phyloP scores from a whole-genome alignment of 2,888 invertebrate species.

The Eudiplozoon nipponicum region DNA sequence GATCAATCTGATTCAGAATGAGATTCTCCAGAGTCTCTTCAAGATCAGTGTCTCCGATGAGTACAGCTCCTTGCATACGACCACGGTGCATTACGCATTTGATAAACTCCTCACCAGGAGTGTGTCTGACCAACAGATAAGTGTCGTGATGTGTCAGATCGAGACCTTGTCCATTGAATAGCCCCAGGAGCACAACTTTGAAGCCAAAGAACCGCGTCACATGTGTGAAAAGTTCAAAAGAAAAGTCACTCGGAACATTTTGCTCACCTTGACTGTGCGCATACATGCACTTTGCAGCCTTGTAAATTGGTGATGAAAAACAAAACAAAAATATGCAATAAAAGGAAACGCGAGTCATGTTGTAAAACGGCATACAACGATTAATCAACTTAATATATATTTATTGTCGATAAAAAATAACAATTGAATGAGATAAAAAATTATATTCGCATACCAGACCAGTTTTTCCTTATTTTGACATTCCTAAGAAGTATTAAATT shows the following conservation, averaged over 20 bases:
- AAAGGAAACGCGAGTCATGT: too few species aligned
- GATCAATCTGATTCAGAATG: slow-evolving; percentile 63
- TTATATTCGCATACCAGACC: too few species aligned
- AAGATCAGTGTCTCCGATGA: slow-evolving; percentile 77
- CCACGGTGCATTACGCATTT: slow-evolving; percentile 56
- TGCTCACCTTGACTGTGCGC: slow-evolving; percentile 20
- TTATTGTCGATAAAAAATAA: too few species aligned
- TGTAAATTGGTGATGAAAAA: slow-evolving; percentile 33
- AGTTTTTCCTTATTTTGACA: too few species aligned
- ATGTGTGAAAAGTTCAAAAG: slow-evolving; percentile 84
- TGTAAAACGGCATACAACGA: too few species aligned
- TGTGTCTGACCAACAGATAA: slow-evolving; percentile 42
- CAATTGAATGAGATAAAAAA: too few species aligned
- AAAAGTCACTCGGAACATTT: slow-evolving; percentile 38
- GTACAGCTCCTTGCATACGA: slow-evolving; percentile 55
- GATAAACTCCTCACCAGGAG: slow-evolving; percentile 34
- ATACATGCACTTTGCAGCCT: slow-evolving; percentile 57
- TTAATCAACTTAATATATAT: too few species aligned
- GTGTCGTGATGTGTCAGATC: slow-evolving; percentile 39
- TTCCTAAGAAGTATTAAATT: too few species aligned
- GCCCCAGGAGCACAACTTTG: slow-evolving; percentile 33
- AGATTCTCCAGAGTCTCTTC: slow-evolving; percentile 93
- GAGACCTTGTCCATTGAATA: slow-evolving; percentile 62
- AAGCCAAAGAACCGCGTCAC: slow-evolving; percentile 69
- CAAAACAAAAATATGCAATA: neutral